These are phyloP conservation scores for Brenthis hecate DNA, from an alignment of 2,888 invertebrate genomes.

Conservation along the genomic window DNA sequence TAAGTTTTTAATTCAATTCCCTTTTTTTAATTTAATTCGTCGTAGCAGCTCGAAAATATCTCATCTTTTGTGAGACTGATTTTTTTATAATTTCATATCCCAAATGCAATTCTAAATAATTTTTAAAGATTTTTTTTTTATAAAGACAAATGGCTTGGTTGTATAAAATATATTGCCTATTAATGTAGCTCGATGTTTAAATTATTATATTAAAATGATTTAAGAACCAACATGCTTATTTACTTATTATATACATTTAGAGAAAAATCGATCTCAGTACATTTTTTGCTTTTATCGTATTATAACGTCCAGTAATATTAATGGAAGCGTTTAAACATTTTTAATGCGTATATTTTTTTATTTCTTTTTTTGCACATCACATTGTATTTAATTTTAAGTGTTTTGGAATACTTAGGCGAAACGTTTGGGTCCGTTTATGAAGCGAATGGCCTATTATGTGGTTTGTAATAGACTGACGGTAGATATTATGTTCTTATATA, in stretches of 20 bases:
- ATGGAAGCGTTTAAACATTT: background rate
- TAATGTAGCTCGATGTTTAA: conserved; percentile 12
- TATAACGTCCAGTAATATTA: conserved; percentile 12
- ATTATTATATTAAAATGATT: conserved; percentile 17
- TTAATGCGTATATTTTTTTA: conserved; percentile 22
- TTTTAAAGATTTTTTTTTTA: conserved; percentile 5
- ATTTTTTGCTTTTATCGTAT: conserved; percentile 6
- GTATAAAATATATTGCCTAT: conserved; percentile 9
- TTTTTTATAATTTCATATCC: conserved; percentile 5
- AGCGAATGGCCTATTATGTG: conserved; percentile 64
- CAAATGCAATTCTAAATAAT: background rate
- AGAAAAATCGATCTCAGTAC: conserved; percentile 20
- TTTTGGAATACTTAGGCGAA: conserved; percentile 33
- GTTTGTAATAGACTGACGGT: conserved; percentile 58
- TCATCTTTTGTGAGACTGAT: conserved; percentile 26
- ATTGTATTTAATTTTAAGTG: conserved; percentile 30
- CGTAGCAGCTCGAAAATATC: conserved; percentile 20
- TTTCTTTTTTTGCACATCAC: conserved; percentile 30
- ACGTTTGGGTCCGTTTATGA: conserved; percentile 35
- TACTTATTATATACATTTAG: conserved; percentile 6
- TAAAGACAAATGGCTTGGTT: conserved; percentile 10
- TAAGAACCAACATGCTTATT: background rate
- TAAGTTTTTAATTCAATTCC: background rate
- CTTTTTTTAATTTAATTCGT: conserved; percentile 1
- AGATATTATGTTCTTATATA: conserved; percentile 35